Evolutionary conservation across 1,140 invertebrate genomes (phyloP).

Genomic region (Elymnias hypermnestra): DNA sequence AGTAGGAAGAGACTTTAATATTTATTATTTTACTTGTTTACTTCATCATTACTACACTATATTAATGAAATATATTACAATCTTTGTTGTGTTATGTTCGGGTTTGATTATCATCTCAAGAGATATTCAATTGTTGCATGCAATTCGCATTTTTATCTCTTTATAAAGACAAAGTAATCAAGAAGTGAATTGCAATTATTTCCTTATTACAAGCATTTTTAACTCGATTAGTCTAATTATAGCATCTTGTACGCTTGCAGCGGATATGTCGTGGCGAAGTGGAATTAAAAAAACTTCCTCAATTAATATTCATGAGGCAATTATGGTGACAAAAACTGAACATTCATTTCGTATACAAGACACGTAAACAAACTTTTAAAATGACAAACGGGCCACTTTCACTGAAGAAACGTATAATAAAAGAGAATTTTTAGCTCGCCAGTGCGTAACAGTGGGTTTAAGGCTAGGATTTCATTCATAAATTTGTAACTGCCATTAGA

Average conservation of each 20-base stretch:
- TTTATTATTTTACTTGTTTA: no score
- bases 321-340: slow-evolving; percentile 26
- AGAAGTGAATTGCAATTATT: not conserved
- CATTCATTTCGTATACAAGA: slow-evolving; percentile 31
- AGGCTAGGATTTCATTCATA: not conserved
- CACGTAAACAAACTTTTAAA: slow-evolving; percentile 47
- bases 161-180: no score
- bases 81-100: no score
- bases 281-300: slow-evolving; percentile 20
- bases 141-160: no score
- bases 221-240: not conserved
- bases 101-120: no score
- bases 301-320: slow-evolving; percentile 28
- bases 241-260: not conserved
- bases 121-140: no score
- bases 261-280: slow-evolving; percentile 2
- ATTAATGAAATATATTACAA: no score
- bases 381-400: slow-evolving; percentile 46
- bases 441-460: slow-evolving; percentile 20
- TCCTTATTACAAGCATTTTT: not conserved
- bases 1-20: no score
- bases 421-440: slow-evolving; percentile 25
- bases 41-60: no score
- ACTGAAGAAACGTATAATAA: slow-evolving; percentile 40
- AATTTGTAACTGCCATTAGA: no score